Evolutionary conservation across 2,797 vertebrate species (phyloP).

Genomic region (Acrocephalus scirpaceus): DNA sequence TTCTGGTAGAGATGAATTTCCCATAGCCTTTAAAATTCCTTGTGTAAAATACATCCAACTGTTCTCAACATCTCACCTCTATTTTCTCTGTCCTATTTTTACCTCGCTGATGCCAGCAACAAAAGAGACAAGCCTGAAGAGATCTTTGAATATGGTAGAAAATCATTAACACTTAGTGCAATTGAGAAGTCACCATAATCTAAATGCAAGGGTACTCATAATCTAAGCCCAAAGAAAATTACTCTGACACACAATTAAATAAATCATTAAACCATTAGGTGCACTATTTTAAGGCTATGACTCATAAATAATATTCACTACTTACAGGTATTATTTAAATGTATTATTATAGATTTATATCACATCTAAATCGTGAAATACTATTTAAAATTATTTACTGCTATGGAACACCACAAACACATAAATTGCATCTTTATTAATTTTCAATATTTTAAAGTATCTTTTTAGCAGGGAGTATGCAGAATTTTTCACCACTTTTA

Average conservation of each 20-base stretch:
- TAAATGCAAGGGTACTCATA: background rate
- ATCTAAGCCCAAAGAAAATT: background rate
- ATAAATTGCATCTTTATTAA: background rate
- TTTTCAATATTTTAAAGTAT: background rate
- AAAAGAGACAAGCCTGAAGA: background rate
- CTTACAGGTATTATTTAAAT: background rate
- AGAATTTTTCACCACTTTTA: background rate
- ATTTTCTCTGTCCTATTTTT: background rate
- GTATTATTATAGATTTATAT: background rate
- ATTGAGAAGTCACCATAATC: background rate
- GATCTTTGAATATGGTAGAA: background rate
- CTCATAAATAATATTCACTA: background rate
- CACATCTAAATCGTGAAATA: background rate
- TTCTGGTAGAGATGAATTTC: background rate
- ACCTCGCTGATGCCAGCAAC: background rate
- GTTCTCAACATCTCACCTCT: background rate
- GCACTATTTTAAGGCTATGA: background rate
- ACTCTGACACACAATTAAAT: background rate
- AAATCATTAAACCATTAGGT: background rate
- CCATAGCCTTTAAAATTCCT: background rate
- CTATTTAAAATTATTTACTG: background rate
- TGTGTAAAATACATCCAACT: background rate
- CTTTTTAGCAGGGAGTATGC: background rate
- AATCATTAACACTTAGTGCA: background rate
- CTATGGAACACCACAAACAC: background rate